Percentiles rank a stretch among this genome's conserved stretches.
phyloP scores from a whole-genome alignment of 30 jellyfish, hydroid and myxozoan genomes.

The Cassiopea andromeda region DNA sequence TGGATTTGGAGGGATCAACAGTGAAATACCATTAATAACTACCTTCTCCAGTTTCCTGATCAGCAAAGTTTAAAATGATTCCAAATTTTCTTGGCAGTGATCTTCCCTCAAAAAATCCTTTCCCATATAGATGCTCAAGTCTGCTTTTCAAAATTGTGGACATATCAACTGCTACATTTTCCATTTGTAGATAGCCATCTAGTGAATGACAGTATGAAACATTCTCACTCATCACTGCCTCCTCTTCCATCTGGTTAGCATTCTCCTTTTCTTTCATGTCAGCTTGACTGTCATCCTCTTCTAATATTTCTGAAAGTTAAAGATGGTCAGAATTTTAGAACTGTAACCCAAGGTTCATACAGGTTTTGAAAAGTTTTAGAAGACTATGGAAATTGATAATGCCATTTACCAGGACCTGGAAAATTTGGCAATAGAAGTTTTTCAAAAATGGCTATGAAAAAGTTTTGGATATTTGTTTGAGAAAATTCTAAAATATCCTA shows the following conservation, averaged over 20 bases:
- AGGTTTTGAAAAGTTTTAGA: too few species aligned
- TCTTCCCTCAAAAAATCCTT: conserved; percentile 9
- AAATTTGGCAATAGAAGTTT: too few species aligned
- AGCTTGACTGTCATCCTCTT: too few species aligned
- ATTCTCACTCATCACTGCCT: neutral
- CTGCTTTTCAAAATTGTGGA: neutral
- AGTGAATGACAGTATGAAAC: neutral
- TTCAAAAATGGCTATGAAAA: too few species aligned
- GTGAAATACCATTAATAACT: neutral
- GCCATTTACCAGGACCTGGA: too few species aligned
- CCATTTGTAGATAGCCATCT: neutral
- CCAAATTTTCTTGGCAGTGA: conserved; percentile 21
- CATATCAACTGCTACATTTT: neutral
- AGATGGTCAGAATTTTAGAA: too few species aligned
- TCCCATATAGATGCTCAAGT: neutral
- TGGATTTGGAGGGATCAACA: too few species aligned
- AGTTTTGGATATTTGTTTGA: too few species aligned
- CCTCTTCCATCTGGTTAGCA: neutral
- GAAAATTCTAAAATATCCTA: too few species aligned
- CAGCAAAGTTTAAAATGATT: neutral
- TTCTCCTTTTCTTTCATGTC: neutral
- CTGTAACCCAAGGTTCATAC: too few species aligned
- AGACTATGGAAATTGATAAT: too few species aligned
- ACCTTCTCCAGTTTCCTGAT: neutral
- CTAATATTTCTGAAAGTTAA: too few species aligned